Evolutionary conservation across 92 coral and sea anemone species (phyloP), one percentile per base, ranked within the genome.

Genomic region (Porites cylindrica): DNA sequence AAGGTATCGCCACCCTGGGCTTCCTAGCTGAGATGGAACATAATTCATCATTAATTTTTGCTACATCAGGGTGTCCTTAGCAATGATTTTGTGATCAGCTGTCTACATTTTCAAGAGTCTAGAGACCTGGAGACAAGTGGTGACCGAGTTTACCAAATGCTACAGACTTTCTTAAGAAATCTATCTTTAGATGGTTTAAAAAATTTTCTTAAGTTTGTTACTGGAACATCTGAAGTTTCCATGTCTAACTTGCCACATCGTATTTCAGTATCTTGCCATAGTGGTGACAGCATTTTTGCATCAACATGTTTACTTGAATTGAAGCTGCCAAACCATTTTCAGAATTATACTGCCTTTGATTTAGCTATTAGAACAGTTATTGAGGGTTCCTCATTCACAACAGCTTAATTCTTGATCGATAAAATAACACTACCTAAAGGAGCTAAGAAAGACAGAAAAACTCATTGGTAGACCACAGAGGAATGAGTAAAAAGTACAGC

Each of bases 1-100:
- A 87, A 77, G 93, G 93, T 26, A 81, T 90, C 47, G 58, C 18
- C 51, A 90, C 81, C 73, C 88, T 86, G 43, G 90, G 82, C 64
- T 80, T 90, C 38, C 70, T 90, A 75, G 43, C 18, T 66, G 90
- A 75, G 26, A 86, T 90, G 26, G 93, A 82, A 60, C 67, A 86
- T 62, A 82, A 90, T 69, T 81, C 93, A 75, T 18, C 29, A 54
- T n/a, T 86, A 60, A 23, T 76, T 66, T 50, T 86, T 86, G 38
- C 70, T 86, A 29, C 93, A 90, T 60, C 51, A 88, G 19, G 87
- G 82, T 17, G 74, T 69, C 24, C 63, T 87, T 26, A 87, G 83
- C 56, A 24, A 77, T 72, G 83, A 89, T 60, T 80, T 29, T 53
- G 88, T 90, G 60, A 76, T 75, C 56, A 82, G 66, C 79, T 78